A percentile compares a stretch with the other conserved stretches of the same genome.
Evolutionary conservation across 2,888 invertebrate species (phyloP).

Genomic region (Drosophila affinis): DNA sequence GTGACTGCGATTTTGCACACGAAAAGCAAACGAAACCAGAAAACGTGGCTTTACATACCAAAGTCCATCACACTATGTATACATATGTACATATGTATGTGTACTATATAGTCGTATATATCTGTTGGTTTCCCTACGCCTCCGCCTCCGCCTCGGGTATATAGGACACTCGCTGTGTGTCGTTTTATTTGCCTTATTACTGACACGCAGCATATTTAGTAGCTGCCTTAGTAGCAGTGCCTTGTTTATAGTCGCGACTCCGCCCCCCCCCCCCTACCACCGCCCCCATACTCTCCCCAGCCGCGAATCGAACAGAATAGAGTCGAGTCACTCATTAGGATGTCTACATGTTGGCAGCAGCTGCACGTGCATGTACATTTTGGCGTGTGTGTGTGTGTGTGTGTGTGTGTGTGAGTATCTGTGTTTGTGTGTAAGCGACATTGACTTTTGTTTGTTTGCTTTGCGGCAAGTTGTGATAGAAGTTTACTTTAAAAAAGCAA

Average conservation of each 20-base stretch:
- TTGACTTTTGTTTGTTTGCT: slow-evolving; percentile 68
- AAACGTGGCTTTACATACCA: slow-evolving; percentile 58
- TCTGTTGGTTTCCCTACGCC: slow-evolving; percentile 31
- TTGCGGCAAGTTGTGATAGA: slow-evolving; percentile 33
- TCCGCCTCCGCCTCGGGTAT: slow-evolving; percentile 27
- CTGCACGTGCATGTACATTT: slow-evolving; percentile 21
- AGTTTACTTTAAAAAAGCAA: slow-evolving; percentile 50
- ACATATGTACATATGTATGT: slow-evolving; percentile 26
- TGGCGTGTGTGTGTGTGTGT: slow-evolving; percentile 15
- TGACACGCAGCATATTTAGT: slow-evolving; percentile 75
- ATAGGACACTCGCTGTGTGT: slow-evolving; percentile 45
- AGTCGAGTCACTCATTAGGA: slow-evolving; percentile 54
- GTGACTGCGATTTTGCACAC: slow-evolving; percentile 71
- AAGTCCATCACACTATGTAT: slow-evolving; percentile 36
- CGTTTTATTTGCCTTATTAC: slow-evolving; percentile 73
- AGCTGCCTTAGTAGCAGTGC: slow-evolving; percentile 63
- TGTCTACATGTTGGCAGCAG: slow-evolving; percentile 42
- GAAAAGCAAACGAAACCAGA: slow-evolving; percentile 64
- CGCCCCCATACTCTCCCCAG: slow-evolving; percentile 17
- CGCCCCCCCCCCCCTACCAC: neutral
- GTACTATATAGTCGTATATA: slow-evolving; percentile 46
- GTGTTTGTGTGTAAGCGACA: slow-evolving; percentile 52
- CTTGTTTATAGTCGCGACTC: slow-evolving; percentile 45
- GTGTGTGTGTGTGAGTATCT: slow-evolving; percentile 17
- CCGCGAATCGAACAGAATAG: slow-evolving; percentile 36